Evolutionary conservation across 2,113 vertebrate species (phyloP).

Genomic region (Callopanchax toddi): DNA sequence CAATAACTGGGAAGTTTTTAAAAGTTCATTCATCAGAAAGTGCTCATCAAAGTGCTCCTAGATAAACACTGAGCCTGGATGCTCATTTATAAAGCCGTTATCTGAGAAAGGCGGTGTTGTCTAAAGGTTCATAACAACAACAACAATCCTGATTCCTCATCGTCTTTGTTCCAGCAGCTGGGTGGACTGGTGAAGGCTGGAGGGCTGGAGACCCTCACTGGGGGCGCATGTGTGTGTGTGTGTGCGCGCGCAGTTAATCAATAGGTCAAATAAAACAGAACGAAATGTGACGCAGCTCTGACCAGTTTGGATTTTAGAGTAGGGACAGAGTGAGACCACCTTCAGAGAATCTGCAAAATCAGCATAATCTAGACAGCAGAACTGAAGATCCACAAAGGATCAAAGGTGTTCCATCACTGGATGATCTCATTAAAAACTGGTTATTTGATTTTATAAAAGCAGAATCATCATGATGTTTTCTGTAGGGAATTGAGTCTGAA

Average conservation of each 20-base stretch:
- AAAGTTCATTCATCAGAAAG: constrained; percentile 31
- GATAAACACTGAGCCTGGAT: constrained; percentile 13
- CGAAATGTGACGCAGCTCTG: no score
- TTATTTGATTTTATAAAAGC: no score
- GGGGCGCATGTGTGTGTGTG: constrained; percentile 5
- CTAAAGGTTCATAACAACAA: constrained; percentile 11
- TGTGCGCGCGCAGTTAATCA: neutral
- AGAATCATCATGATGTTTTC: no score
- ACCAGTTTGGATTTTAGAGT: no score
- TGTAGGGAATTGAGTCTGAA: constrained; percentile 25
- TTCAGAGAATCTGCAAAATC: no score
- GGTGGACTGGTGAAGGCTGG: constrained; percentile 31
- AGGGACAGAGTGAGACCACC: no score
- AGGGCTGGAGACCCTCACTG: constrained; percentile 12
- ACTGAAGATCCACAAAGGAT: no score
- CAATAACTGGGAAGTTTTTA: neutral
- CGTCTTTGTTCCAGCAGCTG: constrained; percentile 14
- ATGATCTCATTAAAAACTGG: no score
- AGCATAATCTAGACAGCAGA: no score
- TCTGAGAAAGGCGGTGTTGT: neutral
- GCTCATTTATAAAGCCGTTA: constrained; percentile 29
- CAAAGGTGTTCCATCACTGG: no score
- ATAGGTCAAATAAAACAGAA: no score
- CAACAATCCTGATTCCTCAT: neutral
- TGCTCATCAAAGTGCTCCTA: constrained; percentile 8